These are phyloP conservation scores for Elysia crispata DNA, from an alignment of 2,888 invertebrate species.

Conservation along the genomic window DNA sequence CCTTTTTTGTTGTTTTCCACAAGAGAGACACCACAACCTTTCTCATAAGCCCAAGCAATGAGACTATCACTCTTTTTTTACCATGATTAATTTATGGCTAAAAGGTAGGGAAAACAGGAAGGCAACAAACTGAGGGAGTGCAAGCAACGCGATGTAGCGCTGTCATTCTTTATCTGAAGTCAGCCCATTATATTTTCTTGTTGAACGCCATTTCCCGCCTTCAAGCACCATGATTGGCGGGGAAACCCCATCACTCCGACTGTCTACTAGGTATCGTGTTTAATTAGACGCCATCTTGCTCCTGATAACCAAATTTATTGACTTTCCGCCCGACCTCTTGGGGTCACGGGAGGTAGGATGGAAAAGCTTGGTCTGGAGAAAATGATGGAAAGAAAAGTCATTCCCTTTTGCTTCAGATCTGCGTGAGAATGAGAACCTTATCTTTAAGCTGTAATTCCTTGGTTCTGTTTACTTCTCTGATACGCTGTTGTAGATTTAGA, in stretches of 20 bases:
- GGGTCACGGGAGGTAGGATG: slow-evolving; percentile 11
- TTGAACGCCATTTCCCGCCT: not conserved
- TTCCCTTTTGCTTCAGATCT: not conserved
- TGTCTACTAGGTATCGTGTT: slow-evolving; percentile 33
- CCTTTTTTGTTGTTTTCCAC: too few relatives aligned
- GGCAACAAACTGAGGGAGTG: too few relatives aligned
- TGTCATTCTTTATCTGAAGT: slow-evolving; percentile 17
- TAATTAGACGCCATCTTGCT: slow-evolving; percentile 22
- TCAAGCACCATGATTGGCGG: not conserved
- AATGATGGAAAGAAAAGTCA: slow-evolving; percentile 18
- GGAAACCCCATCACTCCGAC: slow-evolving; percentile 12
- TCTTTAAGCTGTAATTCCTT: too few relatives aligned
- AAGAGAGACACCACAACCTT: too few relatives aligned
- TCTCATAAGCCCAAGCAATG: too few relatives aligned
- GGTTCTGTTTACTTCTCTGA: too few relatives aligned
- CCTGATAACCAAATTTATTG: slow-evolving; percentile 42
- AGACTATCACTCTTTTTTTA: too few relatives aligned
- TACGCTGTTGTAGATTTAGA: too few relatives aligned
- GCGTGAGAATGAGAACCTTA: too few relatives aligned
- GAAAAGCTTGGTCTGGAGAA: slow-evolving; percentile 21
- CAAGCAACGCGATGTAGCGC: not conserved
- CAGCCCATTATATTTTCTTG: not conserved
- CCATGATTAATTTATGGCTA: too few relatives aligned
- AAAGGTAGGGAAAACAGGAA: too few relatives aligned
- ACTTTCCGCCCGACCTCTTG: slow-evolving; percentile 13